phyloP scores from a whole-genome alignment of 2,888 invertebrate genomes.

The Hyppa rectilinea region DNA sequence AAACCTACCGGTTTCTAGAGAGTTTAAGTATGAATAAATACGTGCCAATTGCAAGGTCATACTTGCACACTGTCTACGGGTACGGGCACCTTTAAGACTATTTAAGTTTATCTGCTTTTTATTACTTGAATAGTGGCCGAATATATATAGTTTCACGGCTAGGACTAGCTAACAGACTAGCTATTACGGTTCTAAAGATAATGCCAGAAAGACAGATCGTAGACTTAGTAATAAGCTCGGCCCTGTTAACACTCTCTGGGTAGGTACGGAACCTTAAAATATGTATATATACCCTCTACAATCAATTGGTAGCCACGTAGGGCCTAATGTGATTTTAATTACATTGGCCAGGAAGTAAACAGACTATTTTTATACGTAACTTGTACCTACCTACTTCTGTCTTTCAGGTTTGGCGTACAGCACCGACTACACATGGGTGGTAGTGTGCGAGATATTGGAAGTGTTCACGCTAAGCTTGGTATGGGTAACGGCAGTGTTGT shows the following conservation, averaged over 20 bases:
- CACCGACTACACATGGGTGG: conserved; percentile 92
- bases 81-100: neutral
- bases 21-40: neutral
- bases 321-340: too few relatives aligned
- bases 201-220: neutral
- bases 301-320: neutral
- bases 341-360: too few relatives aligned
- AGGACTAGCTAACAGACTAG: too few relatives aligned
- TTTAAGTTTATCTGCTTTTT: neutral
- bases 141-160: neutral
- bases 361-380: neutral
- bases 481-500: conserved; percentile 95
- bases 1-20: neutral
- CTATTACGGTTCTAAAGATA: neutral
- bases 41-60: too few relatives aligned
- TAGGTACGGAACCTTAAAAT: neutral
- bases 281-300: neutral
- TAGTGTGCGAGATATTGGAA: conserved; percentile 93
- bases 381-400: neutral
- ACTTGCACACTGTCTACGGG: neutral
- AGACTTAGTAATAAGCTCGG: neutral
- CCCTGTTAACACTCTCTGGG: too few relatives aligned
- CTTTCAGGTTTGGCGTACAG: conserved; percentile 90
- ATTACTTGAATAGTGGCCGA: neutral
- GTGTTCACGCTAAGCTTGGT: conserved; percentile 94